phyloP scores from a whole-genome alignment of 2,113 vertebrate species.

The Puntigrus tetrazona region DNA sequence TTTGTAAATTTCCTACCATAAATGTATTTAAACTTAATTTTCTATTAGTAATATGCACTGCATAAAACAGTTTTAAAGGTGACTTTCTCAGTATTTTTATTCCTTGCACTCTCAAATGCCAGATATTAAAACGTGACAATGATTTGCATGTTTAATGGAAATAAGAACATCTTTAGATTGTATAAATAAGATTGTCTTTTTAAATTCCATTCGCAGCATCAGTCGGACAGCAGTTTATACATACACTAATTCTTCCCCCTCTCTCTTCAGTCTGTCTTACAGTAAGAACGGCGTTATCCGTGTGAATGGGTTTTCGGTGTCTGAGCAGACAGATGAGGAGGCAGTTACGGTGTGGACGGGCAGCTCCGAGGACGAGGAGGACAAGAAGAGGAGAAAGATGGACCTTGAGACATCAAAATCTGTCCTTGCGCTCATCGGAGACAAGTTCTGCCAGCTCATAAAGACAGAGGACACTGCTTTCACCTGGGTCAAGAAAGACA shows the following conservation, averaged over 20 bases:
- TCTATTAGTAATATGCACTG: too few species aligned
- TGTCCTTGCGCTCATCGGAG: constrained; percentile 83
- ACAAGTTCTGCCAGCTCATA: constrained; percentile 87
- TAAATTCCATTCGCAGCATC: neutral
- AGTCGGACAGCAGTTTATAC: neutral
- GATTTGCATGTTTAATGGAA: neutral
- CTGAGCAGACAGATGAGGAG: constrained; percentile 87
- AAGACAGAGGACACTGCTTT: constrained; percentile 85
- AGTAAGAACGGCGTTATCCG: constrained; percentile 89
- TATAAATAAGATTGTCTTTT: neutral
- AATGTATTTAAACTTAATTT: too few species aligned
- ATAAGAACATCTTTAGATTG: neutral
- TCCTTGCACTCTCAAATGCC: too few species aligned
- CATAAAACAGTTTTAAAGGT: too few species aligned
- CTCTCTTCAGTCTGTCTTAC: constrained; percentile 80
- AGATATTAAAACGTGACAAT: neutral
- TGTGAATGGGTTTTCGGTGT: constrained; percentile 88
- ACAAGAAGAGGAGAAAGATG: constrained; percentile 76
- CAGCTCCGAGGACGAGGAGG: constrained; percentile 37
- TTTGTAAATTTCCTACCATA: too few species aligned
- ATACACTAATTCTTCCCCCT: neutral
- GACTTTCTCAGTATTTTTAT: too few species aligned
- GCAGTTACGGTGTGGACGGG: constrained; percentile 63
- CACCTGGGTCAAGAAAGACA: constrained; percentile 88
- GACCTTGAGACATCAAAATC: constrained; percentile 85